Conservation (phyloP, 2,888 invertebrate genomes). For the Acleris literana region DNA sequence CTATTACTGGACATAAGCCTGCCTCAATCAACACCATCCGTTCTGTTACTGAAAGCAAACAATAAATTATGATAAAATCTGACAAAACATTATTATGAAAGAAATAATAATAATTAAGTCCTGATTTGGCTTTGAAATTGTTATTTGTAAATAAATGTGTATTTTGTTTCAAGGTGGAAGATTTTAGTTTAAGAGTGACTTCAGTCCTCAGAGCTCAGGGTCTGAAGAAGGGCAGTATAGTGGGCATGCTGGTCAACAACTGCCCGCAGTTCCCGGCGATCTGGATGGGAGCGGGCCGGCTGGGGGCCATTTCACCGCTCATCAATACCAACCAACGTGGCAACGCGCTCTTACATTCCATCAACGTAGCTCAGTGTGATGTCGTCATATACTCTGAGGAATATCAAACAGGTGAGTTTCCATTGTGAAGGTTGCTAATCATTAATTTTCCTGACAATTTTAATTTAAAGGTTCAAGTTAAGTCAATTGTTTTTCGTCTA, state of each 20-base stretch:
- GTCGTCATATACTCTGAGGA: slow-evolving; percentile 92
- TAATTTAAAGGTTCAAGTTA: too few relatives aligned
- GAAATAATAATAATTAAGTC: too few relatives aligned
- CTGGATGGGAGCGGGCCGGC: slow-evolving; percentile 96
- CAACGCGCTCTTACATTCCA: slow-evolving; percentile 93
- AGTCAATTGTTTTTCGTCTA: too few relatives aligned
- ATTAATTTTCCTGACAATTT: neutral
- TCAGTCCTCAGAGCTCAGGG: slow-evolving; percentile 91
- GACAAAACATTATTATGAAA: too few relatives aligned
- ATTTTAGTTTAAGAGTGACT: slow-evolving; percentile 92
- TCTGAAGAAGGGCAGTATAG: slow-evolving; percentile 92
- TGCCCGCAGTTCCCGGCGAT: slow-evolving; percentile 94
- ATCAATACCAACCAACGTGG: slow-evolving; percentile 96
- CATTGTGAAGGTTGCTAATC: neutral
- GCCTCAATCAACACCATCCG: too few relatives aligned
- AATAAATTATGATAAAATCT: too few relatives aligned
- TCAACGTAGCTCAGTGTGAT: slow-evolving; percentile 92
- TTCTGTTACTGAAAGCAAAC: too few relatives aligned
- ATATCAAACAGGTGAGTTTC: slow-evolving; percentile 84
- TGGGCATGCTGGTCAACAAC: slow-evolving; percentile 95
- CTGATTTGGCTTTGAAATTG: too few relatives aligned
- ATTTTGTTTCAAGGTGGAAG: slow-evolving; percentile 87
- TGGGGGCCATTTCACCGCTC: slow-evolving; percentile 92
- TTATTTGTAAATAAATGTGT: neutral
- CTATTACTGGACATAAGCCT: too few relatives aligned